Evolutionary conservation across 1,140 invertebrate genomes (phyloP), one percentile per base, ranked within the genome.

Genomic region (Anastrepha ludens): DNA sequence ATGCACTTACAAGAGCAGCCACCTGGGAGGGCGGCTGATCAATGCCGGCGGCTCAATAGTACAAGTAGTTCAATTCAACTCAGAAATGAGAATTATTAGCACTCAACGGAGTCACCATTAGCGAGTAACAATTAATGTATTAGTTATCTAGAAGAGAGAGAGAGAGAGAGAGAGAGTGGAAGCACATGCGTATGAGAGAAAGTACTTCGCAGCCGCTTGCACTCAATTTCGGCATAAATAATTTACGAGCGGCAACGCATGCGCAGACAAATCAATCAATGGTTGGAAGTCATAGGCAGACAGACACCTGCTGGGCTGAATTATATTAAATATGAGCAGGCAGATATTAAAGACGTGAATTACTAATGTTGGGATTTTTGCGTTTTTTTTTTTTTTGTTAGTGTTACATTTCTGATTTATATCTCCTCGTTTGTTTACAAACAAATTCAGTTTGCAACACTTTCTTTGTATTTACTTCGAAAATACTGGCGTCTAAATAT

Each of bases 1-100:
- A 81, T 81, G 74, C 50, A 50, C 74, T 81, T 15, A 81, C 4
- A 29, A 55, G 74, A 81, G 74, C n/a, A 55, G 67, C 44, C 67
- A 74, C 13, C 41, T 74, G 67, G 17, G 44, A 41, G 67, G 39
- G 13, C 13, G n/a, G 13, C 11, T 41, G 15, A 74, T 44, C 41
- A 74, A 74, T 74, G 67, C 67, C 67, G 67, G 67, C 41, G 15
- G 11, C 29, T 29, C 39, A 17, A 70, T 44, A 44, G 11, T 47
- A 47, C 50, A 55, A 55, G 11, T 11, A 55, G 29, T 1, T 29
- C 29, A 29, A 29, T 29, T 29, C 29, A 29, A 29, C 29, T 29
- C 29, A 29, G 29, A 29, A 11, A 55, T 55, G 50, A 8, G 50
- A 11, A 55, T 55, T 6, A 6, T 8, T 8, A 55, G 50, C 50